Conservation (phyloP, 23 tunicate species). For the Botrylloides violaceus region DNA sequence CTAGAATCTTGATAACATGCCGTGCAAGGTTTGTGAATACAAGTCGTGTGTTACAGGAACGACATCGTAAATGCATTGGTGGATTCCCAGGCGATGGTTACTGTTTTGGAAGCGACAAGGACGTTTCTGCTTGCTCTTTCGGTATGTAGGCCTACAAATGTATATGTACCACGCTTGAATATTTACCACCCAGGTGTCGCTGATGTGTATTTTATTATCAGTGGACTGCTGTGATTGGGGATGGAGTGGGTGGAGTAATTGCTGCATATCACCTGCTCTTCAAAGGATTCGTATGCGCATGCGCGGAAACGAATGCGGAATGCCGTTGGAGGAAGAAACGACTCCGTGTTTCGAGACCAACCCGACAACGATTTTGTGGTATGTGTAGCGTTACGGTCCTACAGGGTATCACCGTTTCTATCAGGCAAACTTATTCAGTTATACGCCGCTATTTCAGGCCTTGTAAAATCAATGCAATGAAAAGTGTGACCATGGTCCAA, state of each 20-base stretch:
- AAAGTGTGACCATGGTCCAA: too few relatives aligned
- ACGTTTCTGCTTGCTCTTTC: background rate
- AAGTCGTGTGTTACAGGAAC: conserved; percentile 25
- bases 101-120: conserved; percentile 23
- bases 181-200: too few relatives aligned
- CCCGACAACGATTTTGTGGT: conserved; percentile 10
- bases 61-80: conserved; percentile 57
- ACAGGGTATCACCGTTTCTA: too few relatives aligned
- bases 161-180: too few relatives aligned
- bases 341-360: background rate
- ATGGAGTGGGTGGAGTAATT: conserved; percentile 93
- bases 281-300: conserved; percentile 9
- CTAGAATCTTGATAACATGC: background rate
- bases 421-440: too few relatives aligned
- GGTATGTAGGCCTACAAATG: background rate
- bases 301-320: conserved; percentile 22
- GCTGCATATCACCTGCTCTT: conserved; percentile 30
- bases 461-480: too few relatives aligned
- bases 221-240: conserved; percentile 43
- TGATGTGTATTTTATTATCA: background rate
- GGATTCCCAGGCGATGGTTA: conserved; percentile 67
- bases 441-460: too few relatives aligned
- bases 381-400: too few relatives aligned
- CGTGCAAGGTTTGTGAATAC: background rate
- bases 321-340: background rate